Evolutionary conservation across 2,888 invertebrate species (phyloP), one percentile per base, ranked within the genome.

Genomic region (Mayetiola destructor): DNA sequence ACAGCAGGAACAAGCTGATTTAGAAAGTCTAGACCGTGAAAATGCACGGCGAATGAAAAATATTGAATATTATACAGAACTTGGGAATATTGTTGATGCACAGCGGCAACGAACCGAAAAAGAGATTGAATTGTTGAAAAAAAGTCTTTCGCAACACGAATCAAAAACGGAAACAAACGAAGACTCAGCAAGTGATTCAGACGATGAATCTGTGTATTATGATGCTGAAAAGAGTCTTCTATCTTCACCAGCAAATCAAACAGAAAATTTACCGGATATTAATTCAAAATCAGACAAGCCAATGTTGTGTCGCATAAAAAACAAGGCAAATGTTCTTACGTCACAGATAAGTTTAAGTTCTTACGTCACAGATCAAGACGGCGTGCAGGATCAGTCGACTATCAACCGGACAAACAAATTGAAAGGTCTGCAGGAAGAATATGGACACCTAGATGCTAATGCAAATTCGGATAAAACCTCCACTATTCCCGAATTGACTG

Each of bases 351-450:
- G 53, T 52, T 23, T 57, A 4, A 27, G 57, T 21, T 16, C 57
- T 16, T 36, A 39, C 20, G 30, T 54, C 12, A 32, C 12, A 9
- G 30, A 54, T 29, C 39, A 3, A 12, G 39, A 57, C 21, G n/a
- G 6, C n/a, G 32, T 18, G 16, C 23, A 21, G 21, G n/a, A 32
- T n/a, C 29, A 40, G 1, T 75, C 81, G 58, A 79, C 75, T 14
- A 79, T 80, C 58, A 80, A 81, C 0, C 69, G 81, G 60, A 67
- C 73, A 55, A 84, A 83, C 63, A 80, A 78, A 66, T 64, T 78
- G 20, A 80, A 76, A 67, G 74, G 83, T 1, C 66, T 83, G 58
- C 75, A 77, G 3, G 76, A 80, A 0, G 82, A 83, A 65, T 82
- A 77, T 61, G 30, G 20, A 2, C 20, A 30, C 8, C 6, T 30